Evolutionary conservation across 1,140 invertebrate species (phyloP), one percentile per base, ranked within the genome.

Genomic region (Sesamia nonagrioides): DNA sequence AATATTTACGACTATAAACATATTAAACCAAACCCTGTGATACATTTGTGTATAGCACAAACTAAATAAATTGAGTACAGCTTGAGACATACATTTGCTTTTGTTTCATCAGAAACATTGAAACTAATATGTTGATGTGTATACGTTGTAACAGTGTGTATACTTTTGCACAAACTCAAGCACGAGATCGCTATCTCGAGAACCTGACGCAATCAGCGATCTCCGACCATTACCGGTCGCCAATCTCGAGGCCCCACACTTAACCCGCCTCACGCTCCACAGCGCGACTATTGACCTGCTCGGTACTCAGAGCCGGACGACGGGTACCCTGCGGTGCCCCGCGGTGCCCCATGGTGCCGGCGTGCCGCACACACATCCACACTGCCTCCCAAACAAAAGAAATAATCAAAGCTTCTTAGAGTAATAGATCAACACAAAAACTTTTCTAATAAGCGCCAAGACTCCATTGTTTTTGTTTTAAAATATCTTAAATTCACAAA

Each of bases 371-470:
- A 50, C 45, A 15, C 6, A 63, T 15, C 58, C 42, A 48, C 63
- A 11, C 45, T 0, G 2, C 8, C 40, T 13, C 9, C 18, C 27
- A 17, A 35, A 45, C 66, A 50, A 8, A 6, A 33, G 1, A 68
- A 17, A 68, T 68, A 45, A 48, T 68, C 63, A 21, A n/a, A n/a
- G n/a, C n/a, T n/a, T n/a, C n/a, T n/a, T n/a, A n/a, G n/a, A n/a
- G n/a, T n/a, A n/a, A n/a, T n/a, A n/a, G n/a, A n/a, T n/a, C n/a
- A n/a, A n/a, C n/a, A n/a, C n/a, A 35, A 45, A 68, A 75, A 75
- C 73, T 75, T 75, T 75, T 75, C 72, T 74, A 74, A 74, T 74
- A 50, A 61, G 58, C 73, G 56, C 45, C 58, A 35, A 40, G 72
- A n/a, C 13, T 75, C 73, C 48, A 63, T 75, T 75, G 42, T 75